phyloP scores from a whole-genome alignment of 2,797 vertebrate genomes.

The Sebastes trivittatus region DNA sequence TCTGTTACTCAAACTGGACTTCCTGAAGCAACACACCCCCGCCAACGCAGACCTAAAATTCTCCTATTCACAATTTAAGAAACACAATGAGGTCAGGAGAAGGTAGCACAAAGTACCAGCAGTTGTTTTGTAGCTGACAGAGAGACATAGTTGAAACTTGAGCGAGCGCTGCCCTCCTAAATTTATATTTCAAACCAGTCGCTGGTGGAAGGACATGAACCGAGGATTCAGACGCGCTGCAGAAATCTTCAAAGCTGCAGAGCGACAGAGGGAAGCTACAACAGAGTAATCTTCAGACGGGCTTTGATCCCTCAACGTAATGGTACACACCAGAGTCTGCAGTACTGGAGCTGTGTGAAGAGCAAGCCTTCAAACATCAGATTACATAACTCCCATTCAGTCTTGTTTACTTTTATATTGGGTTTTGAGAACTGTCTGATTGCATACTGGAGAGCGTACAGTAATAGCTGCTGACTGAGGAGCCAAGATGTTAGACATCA shows the following conservation, averaged over 20 bases:
- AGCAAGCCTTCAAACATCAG: constrained; percentile 8
- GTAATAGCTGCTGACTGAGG: constrained; percentile 37
- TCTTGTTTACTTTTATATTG: neutral
- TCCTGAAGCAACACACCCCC: neutral
- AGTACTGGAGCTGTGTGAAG: neutral
- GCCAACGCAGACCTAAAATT: neutral
- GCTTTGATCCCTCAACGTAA: constrained; percentile 35
- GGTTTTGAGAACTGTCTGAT: constrained; percentile 27
- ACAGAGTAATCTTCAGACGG: constrained; percentile 25
- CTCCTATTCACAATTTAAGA: neutral
- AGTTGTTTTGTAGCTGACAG: neutral
- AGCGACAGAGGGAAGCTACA: neutral
- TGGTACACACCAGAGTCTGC: constrained; percentile 10
- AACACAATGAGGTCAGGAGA: neutral
- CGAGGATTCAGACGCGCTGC: neutral
- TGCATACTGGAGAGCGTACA: neutral
- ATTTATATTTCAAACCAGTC: constrained; percentile 23
- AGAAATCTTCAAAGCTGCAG: constrained; percentile 46
- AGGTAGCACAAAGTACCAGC: neutral
- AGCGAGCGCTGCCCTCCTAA: neutral
- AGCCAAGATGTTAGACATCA: constrained; percentile 21
- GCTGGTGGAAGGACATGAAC: neutral
- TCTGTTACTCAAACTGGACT: neutral
- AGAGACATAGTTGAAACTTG: neutral
- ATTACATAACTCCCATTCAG: constrained; percentile 38